These are phyloP conservation scores for Drosophila truncata DNA, from an alignment of 1,140 invertebrate species.

Conservation along the genomic window DNA sequence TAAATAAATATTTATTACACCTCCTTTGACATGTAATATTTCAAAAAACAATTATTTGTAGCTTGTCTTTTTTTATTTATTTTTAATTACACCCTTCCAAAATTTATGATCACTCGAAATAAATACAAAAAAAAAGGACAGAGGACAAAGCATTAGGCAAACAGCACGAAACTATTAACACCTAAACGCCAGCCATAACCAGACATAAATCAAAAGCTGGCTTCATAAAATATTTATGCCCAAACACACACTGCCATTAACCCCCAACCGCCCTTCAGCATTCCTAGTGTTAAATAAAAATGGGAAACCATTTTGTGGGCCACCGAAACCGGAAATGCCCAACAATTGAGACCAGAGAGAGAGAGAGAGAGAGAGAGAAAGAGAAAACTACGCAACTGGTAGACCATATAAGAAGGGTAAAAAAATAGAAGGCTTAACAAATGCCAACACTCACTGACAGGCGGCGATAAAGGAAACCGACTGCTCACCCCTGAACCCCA, in stretches of 20 bases:
- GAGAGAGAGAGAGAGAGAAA: not conserved
- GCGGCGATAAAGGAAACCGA: slow-evolving; percentile 50
- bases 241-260: slow-evolving; percentile 13
- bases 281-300: slow-evolving; percentile 70
- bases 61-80: not conserved
- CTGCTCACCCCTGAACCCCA: not conserved
- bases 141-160: slow-evolving; percentile 21
- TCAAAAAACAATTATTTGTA: not conserved
- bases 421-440: slow-evolving; percentile 41
- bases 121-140: not conserved
- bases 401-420: slow-evolving; percentile 53
- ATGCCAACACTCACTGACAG: slow-evolving; percentile 51
- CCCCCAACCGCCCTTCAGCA: slow-evolving; percentile 8
- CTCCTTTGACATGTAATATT: not conserved
- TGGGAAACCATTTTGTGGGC: slow-evolving; percentile 60
- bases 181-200: slow-evolving; percentile 58
- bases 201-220: slow-evolving; percentile 73
- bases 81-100: slow-evolving; percentile 8
- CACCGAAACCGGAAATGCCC: slow-evolving; percentile 61
- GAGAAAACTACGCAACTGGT: slow-evolving; percentile 67
- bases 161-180: slow-evolving; percentile 70
- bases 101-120: slow-evolving; percentile 7
- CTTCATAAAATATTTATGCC: slow-evolving; percentile 77
- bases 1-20: not conserved
- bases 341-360: slow-evolving; percentile 38